Evolutionary conservation across 2,888 invertebrate genomes (phyloP).

Genomic region (Tiphia femorata): DNA sequence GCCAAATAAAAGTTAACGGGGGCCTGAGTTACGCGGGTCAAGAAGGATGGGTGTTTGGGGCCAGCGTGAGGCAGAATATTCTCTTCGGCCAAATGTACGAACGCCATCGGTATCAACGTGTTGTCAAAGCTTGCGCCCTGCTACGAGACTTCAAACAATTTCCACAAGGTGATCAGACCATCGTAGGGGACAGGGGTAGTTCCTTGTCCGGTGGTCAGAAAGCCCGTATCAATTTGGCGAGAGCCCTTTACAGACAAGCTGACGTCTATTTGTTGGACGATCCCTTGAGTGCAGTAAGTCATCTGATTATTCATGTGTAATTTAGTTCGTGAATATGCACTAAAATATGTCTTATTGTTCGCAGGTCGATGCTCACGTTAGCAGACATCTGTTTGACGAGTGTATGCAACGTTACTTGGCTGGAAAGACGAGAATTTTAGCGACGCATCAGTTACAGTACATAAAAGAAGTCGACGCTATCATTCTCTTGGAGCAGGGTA

Average conservation of each 20-base stretch:
- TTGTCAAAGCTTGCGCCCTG: conserved; percentile 67
- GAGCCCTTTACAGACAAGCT: conserved; percentile 82
- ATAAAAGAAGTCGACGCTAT: conserved; percentile 70
- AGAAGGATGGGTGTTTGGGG: conserved; percentile 87
- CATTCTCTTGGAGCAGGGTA: conserved; percentile 60
- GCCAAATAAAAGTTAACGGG: conserved; percentile 76
- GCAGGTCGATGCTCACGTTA: conserved; percentile 80
- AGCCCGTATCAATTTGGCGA: conserved; percentile 82
- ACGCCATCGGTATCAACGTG: conserved; percentile 71
- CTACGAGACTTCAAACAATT: conserved; percentile 73
- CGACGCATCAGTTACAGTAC: conserved; percentile 83
- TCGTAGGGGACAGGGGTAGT: conserved; percentile 81
- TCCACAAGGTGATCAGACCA: conserved; percentile 77
- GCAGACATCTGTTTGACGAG: conserved; percentile 81
- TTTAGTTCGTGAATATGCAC: not conserved
- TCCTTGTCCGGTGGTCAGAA: conserved; percentile 82
- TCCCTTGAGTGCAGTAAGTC: conserved; percentile 80
- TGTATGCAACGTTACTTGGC: conserved; percentile 77
- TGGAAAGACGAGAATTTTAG: conserved; percentile 80
- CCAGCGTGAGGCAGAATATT: conserved; percentile 86
- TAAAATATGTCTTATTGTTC: conserved; percentile 5
- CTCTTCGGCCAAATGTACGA: conserved; percentile 82
- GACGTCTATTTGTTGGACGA: conserved; percentile 87
- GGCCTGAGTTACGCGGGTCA: conserved; percentile 82
- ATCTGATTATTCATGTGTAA: not conserved